phyloP scores from a whole-genome alignment of 2,113 vertebrate species.

The Anolis sagrei region DNA sequence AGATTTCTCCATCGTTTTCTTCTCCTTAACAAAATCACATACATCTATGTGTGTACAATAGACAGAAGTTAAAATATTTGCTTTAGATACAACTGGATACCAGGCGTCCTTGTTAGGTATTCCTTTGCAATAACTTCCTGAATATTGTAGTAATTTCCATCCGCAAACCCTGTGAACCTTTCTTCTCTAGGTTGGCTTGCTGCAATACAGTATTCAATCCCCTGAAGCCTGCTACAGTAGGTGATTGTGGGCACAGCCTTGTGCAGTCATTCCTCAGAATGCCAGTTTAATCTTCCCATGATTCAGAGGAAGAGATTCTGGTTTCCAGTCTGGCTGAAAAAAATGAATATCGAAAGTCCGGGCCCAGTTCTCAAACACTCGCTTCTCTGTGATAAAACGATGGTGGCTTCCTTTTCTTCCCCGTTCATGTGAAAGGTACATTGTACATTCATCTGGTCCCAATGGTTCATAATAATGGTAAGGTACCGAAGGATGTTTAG shows the following conservation, averaged over 20 bases:
- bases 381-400: slow-evolving; percentile 97
- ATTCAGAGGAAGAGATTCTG: slow-evolving; percentile 71
- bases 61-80: slow-evolving; percentile 40
- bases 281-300: slow-evolving; percentile 46
- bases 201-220: slow-evolving; percentile 20
- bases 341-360: slow-evolving; percentile 94
- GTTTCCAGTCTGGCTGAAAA: slow-evolving; percentile 96
- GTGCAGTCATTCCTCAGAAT: slow-evolving; percentile 56
- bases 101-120: slow-evolving; percentile 47
- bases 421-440: slow-evolving; percentile 97
- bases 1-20: slow-evolving; percentile 41
- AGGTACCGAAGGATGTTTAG: slow-evolving; percentile 88
- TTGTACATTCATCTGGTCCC: slow-evolving; percentile 93
- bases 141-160: neutral
- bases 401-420: slow-evolving; percentile 95
- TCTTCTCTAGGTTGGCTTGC: slow-evolving; percentile 6
- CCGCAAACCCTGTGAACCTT: slow-evolving; percentile 30
- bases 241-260: neutral
- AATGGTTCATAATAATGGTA: slow-evolving; percentile 97
- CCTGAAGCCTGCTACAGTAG: neutral
- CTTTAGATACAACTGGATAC: slow-evolving; percentile 46
- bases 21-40: slow-evolving; percentile 67
- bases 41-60: slow-evolving; percentile 62
- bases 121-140: slow-evolving; percentile 43
- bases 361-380: slow-evolving; percentile 95